Conservation (phyloP, 2,888 invertebrate species). For the Mycalesis mineus region DNA sequence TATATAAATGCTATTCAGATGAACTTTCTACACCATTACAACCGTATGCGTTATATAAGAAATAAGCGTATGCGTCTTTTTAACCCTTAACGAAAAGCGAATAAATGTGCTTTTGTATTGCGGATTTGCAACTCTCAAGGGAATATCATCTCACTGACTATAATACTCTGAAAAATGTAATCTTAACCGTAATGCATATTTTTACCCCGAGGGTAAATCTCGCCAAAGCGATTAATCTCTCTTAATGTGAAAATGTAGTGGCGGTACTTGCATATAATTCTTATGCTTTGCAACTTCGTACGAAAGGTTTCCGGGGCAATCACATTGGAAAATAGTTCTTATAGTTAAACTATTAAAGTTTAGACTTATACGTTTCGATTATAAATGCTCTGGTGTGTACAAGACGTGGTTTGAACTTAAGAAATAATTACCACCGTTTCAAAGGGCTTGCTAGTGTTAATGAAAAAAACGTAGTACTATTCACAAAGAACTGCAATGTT, state of each 20-base stretch:
- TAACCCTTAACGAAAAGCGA: too few species aligned
- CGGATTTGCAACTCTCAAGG: not conserved
- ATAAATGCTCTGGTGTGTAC: slow-evolving; percentile 1
- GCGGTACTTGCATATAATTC: slow-evolving; percentile 30
- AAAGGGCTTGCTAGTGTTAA: slow-evolving; percentile 10
- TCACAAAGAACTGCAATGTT: not conserved
- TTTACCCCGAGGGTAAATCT: slow-evolving; percentile 28
- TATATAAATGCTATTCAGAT: too few species aligned
- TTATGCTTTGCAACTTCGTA: slow-evolving; percentile 2
- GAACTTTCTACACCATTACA: too few species aligned
- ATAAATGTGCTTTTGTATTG: too few species aligned
- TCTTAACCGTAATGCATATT: slow-evolving; percentile 14
- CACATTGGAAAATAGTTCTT: not conserved
- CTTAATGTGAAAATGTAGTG: slow-evolving; percentile 30
- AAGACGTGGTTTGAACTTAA: slow-evolving; percentile 15
- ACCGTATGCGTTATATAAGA: too few species aligned
- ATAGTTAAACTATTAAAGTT: not conserved
- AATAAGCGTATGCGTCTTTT: too few species aligned
- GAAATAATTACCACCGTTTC: slow-evolving; percentile 22
- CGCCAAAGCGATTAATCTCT: slow-evolving; percentile 35
- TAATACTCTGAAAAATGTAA: slow-evolving; percentile 8
- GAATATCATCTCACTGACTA: not conserved
- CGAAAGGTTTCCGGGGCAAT: not conserved
- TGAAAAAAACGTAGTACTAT: slow-evolving; percentile 8
- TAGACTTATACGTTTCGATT: not conserved